Evolutionary conservation across 2,113 vertebrate genomes (phyloP).

Genomic region (Otis tarda): DNA sequence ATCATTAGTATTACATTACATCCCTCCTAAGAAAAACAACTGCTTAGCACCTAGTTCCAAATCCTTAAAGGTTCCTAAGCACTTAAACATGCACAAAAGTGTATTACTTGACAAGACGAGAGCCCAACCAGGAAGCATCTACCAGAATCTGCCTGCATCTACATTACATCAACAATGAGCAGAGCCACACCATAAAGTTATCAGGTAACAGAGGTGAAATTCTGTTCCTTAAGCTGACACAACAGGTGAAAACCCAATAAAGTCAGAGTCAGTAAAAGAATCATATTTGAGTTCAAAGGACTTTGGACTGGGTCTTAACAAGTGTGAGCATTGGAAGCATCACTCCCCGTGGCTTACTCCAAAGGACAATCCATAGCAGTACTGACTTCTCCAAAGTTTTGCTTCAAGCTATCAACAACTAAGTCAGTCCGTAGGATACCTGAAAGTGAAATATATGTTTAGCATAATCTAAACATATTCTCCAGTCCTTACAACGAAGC

Average conservation of each 20-base stretch:
- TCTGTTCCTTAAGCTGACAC: background rate
- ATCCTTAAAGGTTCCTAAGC: background rate
- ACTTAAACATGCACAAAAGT: background rate
- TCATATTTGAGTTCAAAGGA: background rate
- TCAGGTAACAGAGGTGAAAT: background rate
- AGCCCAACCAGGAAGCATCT: background rate
- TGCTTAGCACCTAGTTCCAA: background rate
- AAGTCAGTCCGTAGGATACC: background rate
- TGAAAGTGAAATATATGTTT: background rate
- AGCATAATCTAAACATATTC: background rate
- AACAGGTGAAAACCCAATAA: background rate
- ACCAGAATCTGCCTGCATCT: background rate
- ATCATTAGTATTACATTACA: background rate
- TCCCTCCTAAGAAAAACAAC: background rate
- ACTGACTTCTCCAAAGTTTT: background rate
- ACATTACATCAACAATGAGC: background rate
- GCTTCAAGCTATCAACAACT: background rate
- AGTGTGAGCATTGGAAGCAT: accelerated
- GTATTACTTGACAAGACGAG: background rate
- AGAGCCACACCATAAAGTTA: background rate
- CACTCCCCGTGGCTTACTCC: accelerated
- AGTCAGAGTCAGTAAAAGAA: background rate
- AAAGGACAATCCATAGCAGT: accelerated
- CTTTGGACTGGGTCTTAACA: background rate
- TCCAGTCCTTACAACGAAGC: background rate